Base-by-base conservation (phyloP, 2,797 vertebrate genomes). In the Lycodopsis pacificus region DNA sequence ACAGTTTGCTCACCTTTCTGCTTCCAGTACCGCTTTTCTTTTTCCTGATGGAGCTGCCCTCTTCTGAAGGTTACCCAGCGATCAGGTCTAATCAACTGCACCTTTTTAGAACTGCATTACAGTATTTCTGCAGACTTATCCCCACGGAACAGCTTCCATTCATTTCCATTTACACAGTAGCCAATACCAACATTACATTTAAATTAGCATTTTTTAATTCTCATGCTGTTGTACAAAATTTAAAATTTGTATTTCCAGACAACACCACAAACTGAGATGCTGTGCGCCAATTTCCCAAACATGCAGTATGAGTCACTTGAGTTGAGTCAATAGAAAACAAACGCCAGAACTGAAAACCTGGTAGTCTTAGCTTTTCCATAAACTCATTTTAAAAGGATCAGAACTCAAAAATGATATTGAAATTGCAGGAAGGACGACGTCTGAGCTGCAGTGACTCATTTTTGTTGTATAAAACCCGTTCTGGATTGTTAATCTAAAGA, bases 311-410 rank as follows among this genome's bases (percentile, higher is more conserved):
- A 86, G 64, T 85, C 75, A 79, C 65, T 62, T 49, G 78, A 82
- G 72, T 56, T n/a, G 15, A 79, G 72, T 83, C 71, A 85, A 80
- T 71, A 83, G 48, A 82, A 53, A 80, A 69, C 46, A 81, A 64
- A 61, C 17, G 56, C 58, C 65, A 76, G 32, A 58, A 46, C n/a
- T 73, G 71, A 62, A 72, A 86, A 79, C 73, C 79, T 86, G 77
- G 61, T 49, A 0, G 59, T 76, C 71, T 80, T 81, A 76, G 68
- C 59, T 66, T 83, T 67, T 62, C 57, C n/a, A 36, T 72, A 81
- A 76, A 82, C 63, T 85, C 66, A 87, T 91, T 87, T 85, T 71
- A 74, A 85, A 83, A 73, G 78, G 79, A 87, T 82, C 79, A 71
- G 20, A 75, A 77, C 63, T 65, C 22, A 38, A 46, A 76, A 82